A percentile compares a stretch with the other conserved stretches of the same genome.
Conservation (phyloP, 1,140 invertebrate genomes). For the Zaprionus ornatus region DNA sequence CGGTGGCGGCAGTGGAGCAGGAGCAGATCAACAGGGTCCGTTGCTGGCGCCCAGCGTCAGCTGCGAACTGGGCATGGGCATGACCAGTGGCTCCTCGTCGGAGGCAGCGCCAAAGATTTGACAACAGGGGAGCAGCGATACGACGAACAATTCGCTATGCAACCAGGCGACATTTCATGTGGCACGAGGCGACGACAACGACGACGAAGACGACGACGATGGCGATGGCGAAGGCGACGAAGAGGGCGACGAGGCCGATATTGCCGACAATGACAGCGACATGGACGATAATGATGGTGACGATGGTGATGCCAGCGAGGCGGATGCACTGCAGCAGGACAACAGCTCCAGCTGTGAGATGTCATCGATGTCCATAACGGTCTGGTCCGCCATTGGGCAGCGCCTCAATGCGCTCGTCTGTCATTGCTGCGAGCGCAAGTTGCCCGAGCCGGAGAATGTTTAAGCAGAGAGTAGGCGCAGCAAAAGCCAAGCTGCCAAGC, state of each 20-base stretch:
- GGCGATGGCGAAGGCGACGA: constrained; percentile 8
- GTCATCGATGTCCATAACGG: constrained; percentile 78
- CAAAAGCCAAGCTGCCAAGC: neutral
- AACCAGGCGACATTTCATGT: constrained; percentile 58
- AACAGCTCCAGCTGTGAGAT: constrained; percentile 74
- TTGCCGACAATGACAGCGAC: constrained; percentile 12
- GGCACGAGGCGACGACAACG: neutral
- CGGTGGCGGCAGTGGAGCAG: neutral
- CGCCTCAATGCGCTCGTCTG: constrained; percentile 81
- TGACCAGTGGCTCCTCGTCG: constrained; percentile 65
- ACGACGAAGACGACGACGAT: neutral
- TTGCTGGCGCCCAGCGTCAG: constrained; percentile 54
- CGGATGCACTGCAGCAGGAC: constrained; percentile 44
- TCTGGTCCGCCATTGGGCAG: constrained; percentile 80
- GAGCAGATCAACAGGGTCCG: neutral
- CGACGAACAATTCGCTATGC: constrained; percentile 62
- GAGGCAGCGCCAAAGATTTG: constrained; percentile 77
- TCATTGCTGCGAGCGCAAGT: constrained; percentile 82
- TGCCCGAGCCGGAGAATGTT: constrained; percentile 83
- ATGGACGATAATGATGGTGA: neutral
- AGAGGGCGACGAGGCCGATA: constrained; percentile 6
- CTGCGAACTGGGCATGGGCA: constrained; percentile 68
- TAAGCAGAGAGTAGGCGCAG: constrained; percentile 34
- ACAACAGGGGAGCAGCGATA: constrained; percentile 77
- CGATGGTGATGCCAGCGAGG: constrained; percentile 29